phyloP scores from a whole-genome alignment of 1,140 invertebrate genomes.

The Lutraria rhynchaena region DNA sequence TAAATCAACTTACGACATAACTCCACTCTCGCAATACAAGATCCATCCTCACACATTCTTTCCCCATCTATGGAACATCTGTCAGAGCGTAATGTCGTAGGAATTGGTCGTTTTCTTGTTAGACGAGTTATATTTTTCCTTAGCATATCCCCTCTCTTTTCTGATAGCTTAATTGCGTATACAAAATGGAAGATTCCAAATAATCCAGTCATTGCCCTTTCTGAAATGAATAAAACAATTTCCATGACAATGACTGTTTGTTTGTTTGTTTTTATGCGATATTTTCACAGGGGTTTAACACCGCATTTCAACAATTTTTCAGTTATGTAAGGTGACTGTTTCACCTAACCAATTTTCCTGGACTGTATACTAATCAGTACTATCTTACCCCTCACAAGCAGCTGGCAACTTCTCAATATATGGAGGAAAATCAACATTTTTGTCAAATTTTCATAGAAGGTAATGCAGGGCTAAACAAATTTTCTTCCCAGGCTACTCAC shows the following conservation, averaged over 20 bases:
- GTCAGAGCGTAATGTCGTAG: not conserved
- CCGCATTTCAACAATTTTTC: no score
- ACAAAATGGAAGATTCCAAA: conserved; percentile 24
- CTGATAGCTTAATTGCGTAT: not conserved
- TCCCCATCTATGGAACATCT: conserved; percentile 57
- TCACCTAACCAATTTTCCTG: no score
- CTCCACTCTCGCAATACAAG: conserved; percentile 69
- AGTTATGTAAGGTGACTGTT: no score
- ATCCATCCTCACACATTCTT: conserved; percentile 68
- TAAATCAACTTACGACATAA: conserved; percentile 74
- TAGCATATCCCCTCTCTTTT: not conserved
- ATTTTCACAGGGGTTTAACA: no score
- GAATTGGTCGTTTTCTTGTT: not conserved
- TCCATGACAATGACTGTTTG: not conserved
- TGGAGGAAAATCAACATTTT: no score
- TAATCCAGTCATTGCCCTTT: not conserved
- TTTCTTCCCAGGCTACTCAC: no score
- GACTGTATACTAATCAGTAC: not conserved
- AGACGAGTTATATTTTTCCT: conserved; percentile 1
- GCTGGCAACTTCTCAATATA: no score
- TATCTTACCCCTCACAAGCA: no score
- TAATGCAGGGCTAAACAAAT: no score
- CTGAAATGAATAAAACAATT: conserved; percentile 10
- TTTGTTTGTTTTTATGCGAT: no score
- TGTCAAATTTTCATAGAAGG: no score